Percentiles rank a stretch among this genome's conserved stretches.
phyloP scores from a whole-genome alignment of 2,113 vertebrate genomes.

The Gasterosteus nipponicus region DNA sequence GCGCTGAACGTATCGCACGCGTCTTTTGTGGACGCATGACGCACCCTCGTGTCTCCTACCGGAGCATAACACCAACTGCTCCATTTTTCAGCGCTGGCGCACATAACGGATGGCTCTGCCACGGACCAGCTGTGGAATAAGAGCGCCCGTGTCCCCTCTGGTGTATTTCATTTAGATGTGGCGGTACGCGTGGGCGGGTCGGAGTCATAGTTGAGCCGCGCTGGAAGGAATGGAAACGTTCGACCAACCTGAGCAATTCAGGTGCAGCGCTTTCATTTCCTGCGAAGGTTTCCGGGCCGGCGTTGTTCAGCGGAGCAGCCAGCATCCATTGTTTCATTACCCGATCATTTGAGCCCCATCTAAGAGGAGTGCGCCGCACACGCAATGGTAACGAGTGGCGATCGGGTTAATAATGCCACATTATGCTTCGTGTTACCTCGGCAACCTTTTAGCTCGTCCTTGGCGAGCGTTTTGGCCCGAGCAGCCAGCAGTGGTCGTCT shows the following conservation, averaged over 20 bases:
- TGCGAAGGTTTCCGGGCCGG: conserved; percentile 61
- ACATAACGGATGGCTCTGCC: background rate
- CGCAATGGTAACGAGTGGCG: conserved; percentile 52
- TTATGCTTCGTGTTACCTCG: conserved; percentile 26
- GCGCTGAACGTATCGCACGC: conserved; percentile 4
- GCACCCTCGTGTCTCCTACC: conserved; percentile 8
- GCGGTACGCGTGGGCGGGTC: conserved; percentile 4
- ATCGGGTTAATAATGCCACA: conserved; percentile 49
- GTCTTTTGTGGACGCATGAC: background rate
- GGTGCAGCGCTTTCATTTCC: conserved; percentile 66
- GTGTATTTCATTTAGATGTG: background rate
- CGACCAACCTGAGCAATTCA: conserved; percentile 27
- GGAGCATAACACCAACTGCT: background rate
- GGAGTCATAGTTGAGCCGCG: background rate
- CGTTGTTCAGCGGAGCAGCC: conserved; percentile 52
- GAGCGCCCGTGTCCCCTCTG: background rate
- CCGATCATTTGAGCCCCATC: conserved; percentile 44
- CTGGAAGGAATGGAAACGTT: conserved; percentile 24
- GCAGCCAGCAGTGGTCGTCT: conserved; percentile 13
- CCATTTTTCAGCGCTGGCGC: background rate
- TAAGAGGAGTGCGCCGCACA: conserved; percentile 10
- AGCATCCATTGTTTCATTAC: conserved; percentile 67
- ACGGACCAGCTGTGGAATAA: background rate
- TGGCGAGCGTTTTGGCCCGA: background rate
- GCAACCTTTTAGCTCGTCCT: conserved; percentile 27